Conservation (phyloP, 2,888 invertebrate genomes). For the Pteria penguin region DNA sequence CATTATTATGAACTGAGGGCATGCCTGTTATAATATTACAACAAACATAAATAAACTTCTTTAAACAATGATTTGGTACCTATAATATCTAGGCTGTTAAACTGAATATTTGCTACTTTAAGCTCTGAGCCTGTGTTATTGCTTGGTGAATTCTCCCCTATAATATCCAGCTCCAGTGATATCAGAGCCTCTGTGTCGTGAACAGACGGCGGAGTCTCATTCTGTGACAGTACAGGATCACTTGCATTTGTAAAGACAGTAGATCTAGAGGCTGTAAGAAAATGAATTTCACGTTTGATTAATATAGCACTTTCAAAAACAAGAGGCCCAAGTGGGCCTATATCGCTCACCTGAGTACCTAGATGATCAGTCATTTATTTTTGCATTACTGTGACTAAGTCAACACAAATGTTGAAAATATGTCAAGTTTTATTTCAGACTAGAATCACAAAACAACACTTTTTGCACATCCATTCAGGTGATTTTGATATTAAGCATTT, state of each 20-base stretch:
- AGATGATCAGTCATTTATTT: no score
- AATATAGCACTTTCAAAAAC: no score
- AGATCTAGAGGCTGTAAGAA: not conserved
- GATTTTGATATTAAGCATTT: no score
- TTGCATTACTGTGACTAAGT: no score
- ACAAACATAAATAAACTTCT: not conserved
- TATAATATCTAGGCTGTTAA: conserved; percentile 96
- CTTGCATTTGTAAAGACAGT: not conserved
- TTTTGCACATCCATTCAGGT: no score
- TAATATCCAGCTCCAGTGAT: conserved; percentile 89
- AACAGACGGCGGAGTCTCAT: conserved; percentile 4
- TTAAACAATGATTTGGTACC: conserved; percentile 82
- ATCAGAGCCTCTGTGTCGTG: conserved; percentile 81
- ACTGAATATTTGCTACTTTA: conserved; percentile 92
- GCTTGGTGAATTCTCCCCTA: conserved; percentile 82
- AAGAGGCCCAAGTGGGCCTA: no score
- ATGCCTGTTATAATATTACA: not conserved
- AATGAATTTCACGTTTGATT: no score
- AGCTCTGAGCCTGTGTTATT: conserved; percentile 80
- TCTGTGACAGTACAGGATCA: not conserved
- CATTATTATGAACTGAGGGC: not conserved
- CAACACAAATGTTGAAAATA: no score
- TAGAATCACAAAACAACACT: no score
- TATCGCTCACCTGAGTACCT: no score
- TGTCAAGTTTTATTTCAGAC: no score